Evolutionary conservation across 2,113 vertebrate species (phyloP).

Genomic region (Numenius arquata): DNA sequence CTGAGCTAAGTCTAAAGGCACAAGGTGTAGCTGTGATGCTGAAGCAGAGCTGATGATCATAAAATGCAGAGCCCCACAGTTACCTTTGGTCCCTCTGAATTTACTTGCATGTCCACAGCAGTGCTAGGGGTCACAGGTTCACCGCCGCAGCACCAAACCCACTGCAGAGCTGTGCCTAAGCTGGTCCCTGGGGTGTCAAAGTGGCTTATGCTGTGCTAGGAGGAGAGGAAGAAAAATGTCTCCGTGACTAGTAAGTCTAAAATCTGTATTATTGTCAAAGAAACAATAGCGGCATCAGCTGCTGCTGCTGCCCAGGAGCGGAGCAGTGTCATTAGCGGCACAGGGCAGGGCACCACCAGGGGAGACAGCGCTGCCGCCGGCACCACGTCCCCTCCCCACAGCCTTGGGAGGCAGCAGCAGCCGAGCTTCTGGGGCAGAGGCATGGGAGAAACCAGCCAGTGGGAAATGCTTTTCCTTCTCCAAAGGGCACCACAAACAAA

Average conservation of each 20-base stretch:
- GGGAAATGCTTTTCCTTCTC: neutral
- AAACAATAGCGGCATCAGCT: slow-evolving; percentile 63
- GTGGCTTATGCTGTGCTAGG: slow-evolving; percentile 18
- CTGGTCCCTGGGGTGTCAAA: slow-evolving; percentile 28
- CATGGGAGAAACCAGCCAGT: neutral
- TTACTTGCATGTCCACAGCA: neutral
- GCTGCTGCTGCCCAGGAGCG: slow-evolving; percentile 20
- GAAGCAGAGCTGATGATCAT: neutral
- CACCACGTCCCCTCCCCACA: fast-evolving
- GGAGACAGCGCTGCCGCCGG: neutral
- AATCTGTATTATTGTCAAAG: slow-evolving; percentile 51
- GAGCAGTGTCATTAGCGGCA: neutral
- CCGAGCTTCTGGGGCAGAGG: neutral
- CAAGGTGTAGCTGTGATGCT: neutral
- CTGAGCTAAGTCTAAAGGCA: neutral
- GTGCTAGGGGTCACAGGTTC: slow-evolving; percentile 42
- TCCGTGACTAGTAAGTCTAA: slow-evolving; percentile 55
- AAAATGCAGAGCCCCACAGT: neutral
- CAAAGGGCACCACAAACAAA: neutral
- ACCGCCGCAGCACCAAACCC: neutral
- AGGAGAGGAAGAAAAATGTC: slow-evolving; percentile 55
- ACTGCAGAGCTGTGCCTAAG: slow-evolving; percentile 26
- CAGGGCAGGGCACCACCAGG: neutral
- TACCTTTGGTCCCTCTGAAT: slow-evolving; percentile 21
- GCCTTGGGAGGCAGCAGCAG: neutral